These are phyloP conservation scores for Ambastaia sidthimunki DNA, from an alignment of 2,797 vertebrate genomes.

Conservation along the genomic window DNA sequence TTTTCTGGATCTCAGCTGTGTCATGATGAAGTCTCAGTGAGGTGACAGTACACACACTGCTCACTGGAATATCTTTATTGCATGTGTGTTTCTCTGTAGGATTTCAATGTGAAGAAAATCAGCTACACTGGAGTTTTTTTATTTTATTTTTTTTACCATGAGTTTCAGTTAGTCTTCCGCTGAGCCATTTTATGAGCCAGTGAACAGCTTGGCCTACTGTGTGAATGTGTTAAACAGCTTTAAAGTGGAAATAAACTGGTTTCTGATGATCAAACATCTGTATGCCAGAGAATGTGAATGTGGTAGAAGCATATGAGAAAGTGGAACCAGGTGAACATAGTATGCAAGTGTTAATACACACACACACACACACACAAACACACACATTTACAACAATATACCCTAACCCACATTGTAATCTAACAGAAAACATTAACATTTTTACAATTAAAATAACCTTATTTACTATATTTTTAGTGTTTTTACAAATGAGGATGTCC, in stretches of 20 bases:
- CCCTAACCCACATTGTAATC: too few relatives aligned
- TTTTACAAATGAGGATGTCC: too few relatives aligned
- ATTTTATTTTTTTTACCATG: too few relatives aligned
- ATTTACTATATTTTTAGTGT: too few relatives aligned
- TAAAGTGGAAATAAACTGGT: not conserved
- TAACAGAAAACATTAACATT: too few relatives aligned
- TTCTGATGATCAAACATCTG: too few relatives aligned
- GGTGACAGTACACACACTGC: slow-evolving; percentile 27
- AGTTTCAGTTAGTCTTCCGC: not conserved
- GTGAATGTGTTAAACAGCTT: not conserved
- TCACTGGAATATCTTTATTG: slow-evolving; percentile 12
- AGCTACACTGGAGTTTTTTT: not conserved
- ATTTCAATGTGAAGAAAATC: slow-evolving; percentile 8
- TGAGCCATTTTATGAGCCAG: slow-evolving; percentile 1
- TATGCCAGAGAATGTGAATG: not conserved
- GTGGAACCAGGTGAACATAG: slow-evolving; percentile 1
- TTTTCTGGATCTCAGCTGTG: slow-evolving; percentile 12
- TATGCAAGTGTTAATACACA: not conserved
- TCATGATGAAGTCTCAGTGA: slow-evolving; percentile 34
- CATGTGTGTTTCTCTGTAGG: not conserved
- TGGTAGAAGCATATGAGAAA: not conserved
- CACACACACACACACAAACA: not conserved
- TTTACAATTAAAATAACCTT: too few relatives aligned
- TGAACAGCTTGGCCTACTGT: not conserved
- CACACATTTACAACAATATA: too few relatives aligned